Conservation (phyloP, 30 jellyfish, hydroid and myxozoan species). For the Cassiopea xamachana region DNA sequence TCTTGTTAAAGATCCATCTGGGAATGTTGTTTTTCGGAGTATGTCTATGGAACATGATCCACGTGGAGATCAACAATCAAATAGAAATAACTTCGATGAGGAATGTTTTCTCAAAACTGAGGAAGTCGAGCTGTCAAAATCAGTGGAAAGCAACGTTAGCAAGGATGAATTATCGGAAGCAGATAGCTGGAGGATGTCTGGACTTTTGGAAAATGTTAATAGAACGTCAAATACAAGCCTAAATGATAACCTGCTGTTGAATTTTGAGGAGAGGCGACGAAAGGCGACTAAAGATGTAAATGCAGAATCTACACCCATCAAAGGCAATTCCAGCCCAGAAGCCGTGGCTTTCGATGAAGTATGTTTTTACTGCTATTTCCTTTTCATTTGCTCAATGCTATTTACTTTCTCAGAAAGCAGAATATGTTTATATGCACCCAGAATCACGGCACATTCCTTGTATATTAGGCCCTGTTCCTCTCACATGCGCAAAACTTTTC, state of each 20-base stretch:
- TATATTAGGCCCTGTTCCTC: no score
- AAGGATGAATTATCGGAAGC: conserved; percentile 56
- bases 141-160: conserved; percentile 51
- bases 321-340: not conserved
- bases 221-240: conserved; percentile 29
- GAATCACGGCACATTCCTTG: no score
- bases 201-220: conserved; percentile 61
- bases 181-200: conserved; percentile 84
- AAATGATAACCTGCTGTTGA: conserved; percentile 38
- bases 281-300: conserved; percentile 4
- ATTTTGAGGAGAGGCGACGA: conserved; percentile 54
- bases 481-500: no score
- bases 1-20: conserved; percentile 25
- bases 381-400: not conserved
- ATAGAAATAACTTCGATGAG: not conserved
- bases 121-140: conserved; percentile 38
- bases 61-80: conserved; percentile 33
- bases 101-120: conserved; percentile 21
- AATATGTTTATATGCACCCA: no score
- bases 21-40: conserved; percentile 56
- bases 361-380: not conserved
- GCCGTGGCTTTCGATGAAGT: not conserved
- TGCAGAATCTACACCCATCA: conserved; percentile 54
- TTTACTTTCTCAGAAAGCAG: not conserved
- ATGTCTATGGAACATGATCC: conserved; percentile 75